These are phyloP conservation scores for Gracilinanus agilis DNA, from an alignment of 2,113 vertebrate genomes.

Conservation along the genomic window DNA sequence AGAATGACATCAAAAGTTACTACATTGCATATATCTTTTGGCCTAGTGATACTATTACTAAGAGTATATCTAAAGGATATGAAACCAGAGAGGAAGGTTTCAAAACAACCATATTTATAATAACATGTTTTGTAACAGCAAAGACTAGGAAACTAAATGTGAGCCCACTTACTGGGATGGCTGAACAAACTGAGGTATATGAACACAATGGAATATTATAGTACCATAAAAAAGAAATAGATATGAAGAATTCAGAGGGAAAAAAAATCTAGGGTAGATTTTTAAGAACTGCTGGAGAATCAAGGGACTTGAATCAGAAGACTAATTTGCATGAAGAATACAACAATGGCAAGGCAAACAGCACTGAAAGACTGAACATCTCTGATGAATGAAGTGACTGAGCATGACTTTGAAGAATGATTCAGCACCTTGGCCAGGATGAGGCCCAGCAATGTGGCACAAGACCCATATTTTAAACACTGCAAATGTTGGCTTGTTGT, in stretches of 20 bases:
- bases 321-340: neutral
- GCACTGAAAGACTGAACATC: neutral
- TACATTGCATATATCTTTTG: neutral
- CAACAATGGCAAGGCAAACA: neutral
- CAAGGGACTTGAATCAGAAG: neutral
- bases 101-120: neutral
- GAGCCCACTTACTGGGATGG: neutral
- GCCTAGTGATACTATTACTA: neutral
- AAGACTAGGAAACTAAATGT: neutral
- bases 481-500: neutral
- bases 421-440: neutral
- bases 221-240: neutral
- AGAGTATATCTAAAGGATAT: neutral
- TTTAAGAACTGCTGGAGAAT: neutral
- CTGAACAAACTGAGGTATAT: neutral
- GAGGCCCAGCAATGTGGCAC: neutral
- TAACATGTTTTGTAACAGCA: neutral
- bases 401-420: neutral
- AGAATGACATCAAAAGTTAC: neutral
- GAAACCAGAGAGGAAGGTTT: neutral
- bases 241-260: neutral
- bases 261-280: neutral
- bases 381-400: neutral
- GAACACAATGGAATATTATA: neutral
- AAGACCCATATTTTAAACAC: neutral